Evolutionary conservation across 2,113 vertebrate genomes (phyloP).

Genomic region (Trogon surrucura): DNA sequence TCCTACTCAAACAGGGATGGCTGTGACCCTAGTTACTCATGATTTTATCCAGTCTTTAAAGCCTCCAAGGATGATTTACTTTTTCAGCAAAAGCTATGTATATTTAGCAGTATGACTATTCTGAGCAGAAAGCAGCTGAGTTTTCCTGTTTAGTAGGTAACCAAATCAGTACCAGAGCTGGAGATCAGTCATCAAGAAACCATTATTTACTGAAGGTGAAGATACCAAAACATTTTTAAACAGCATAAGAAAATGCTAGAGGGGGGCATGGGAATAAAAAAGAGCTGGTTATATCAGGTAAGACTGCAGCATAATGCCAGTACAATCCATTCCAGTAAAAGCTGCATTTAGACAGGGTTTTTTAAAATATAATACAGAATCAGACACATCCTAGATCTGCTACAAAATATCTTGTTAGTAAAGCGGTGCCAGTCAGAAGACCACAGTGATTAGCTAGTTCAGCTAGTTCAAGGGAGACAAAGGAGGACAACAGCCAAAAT

Average conservation of each 20-base stretch:
- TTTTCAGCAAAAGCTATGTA: not conserved
- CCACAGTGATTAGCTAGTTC: not conserved
- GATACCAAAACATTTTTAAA: not conserved
- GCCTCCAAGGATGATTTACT: not conserved
- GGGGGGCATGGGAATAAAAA: not conserved
- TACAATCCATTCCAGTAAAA: not conserved
- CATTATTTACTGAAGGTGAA: not conserved
- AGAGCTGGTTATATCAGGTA: not conserved
- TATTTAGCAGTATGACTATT: not conserved
- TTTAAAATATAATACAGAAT: not conserved
- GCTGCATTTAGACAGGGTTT: fast-evolving
- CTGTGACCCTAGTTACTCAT: not conserved
- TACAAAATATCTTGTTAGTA: not conserved
- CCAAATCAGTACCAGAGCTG: not conserved
- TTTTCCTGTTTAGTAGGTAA: not conserved
- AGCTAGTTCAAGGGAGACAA: not conserved
- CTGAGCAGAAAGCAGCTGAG: not conserved
- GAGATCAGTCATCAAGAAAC: not conserved
- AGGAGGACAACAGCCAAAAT: not conserved
- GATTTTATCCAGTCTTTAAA: not conserved
- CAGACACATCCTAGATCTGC: not conserved
- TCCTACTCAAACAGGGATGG: not conserved
- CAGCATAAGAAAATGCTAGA: not conserved
- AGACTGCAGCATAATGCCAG: not conserved
- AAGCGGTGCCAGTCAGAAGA: not conserved